phyloP scores from a whole-genome alignment of 2,113 vertebrate species.

The Stegastes partitus region DNA sequence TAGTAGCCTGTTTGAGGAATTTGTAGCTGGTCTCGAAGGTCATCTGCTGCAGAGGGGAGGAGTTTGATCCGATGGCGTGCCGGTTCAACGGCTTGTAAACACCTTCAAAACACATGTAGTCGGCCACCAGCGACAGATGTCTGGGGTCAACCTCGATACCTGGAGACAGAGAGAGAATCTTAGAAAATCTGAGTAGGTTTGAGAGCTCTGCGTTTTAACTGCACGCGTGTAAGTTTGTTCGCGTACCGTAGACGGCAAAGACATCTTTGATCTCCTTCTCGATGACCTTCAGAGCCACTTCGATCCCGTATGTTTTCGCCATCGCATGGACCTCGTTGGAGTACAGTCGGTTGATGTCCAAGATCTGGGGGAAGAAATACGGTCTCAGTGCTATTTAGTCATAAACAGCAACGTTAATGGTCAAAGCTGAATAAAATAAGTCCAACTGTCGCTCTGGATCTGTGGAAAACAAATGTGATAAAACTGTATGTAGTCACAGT shows the following conservation, averaged over 20 bases:
- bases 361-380: conserved; percentile 80
- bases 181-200: neutral
- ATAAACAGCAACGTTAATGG: no score
- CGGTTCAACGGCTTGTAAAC: conserved; percentile 94
- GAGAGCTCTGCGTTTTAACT: neutral
- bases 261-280: conserved; percentile 99
- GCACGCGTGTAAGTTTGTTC: neutral
- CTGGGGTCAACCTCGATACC: conserved; percentile 95
- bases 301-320: conserved; percentile 94
- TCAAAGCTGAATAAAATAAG: no score
- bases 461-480: no score
- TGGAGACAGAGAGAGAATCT: conserved; percentile 57
- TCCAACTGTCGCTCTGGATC: no score
- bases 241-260: conserved; percentile 96
- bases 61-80: conserved; percentile 91
- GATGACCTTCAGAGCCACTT: conserved; percentile 93
- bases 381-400: no score
- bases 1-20: conserved; percentile 94
- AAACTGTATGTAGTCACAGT: no score
- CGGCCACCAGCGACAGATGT: conserved; percentile 96
- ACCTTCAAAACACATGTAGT: conserved; percentile 99
- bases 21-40: conserved; percentile 98
- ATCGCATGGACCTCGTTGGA: conserved; percentile 96
- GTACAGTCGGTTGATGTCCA: conserved; percentile 92
- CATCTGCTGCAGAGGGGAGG: conserved; percentile 98